Conservation (phyloP, 2,888 invertebrate species). For the Hirtodrosophila histrioides region DNA sequence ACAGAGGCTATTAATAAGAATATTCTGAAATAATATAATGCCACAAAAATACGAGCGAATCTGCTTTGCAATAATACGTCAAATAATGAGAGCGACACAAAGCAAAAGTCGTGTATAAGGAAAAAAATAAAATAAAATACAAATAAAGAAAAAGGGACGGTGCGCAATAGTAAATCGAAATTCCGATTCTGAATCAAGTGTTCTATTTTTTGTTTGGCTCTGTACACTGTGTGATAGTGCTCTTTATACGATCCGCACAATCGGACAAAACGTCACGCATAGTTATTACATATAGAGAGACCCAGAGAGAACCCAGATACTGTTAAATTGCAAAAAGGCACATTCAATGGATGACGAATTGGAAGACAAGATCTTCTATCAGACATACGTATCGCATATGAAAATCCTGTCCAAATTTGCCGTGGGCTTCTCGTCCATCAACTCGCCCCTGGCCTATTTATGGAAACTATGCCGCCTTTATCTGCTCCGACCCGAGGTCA, state of each 20-base stretch:
- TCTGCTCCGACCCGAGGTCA: conserved; percentile 91
- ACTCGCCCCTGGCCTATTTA: conserved; percentile 90
- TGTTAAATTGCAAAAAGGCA: conserved; percentile 7
- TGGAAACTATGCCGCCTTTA: conserved; percentile 92
- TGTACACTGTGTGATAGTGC: conserved; percentile 7
- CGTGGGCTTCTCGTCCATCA: conserved; percentile 90
- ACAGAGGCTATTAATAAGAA: conserved; percentile 73
- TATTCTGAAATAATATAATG: conserved; percentile 73
- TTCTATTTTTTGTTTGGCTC: conserved; percentile 10
- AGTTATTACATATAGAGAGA: conserved; percentile 10
- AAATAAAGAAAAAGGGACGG: conserved; percentile 29
- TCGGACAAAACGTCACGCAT: conserved; percentile 4
- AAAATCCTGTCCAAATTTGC: conserved; percentile 92
- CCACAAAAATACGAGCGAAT: conserved; percentile 61
- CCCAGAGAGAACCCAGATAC: conserved; percentile 1
- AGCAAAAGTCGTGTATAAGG: conserved; percentile 52
- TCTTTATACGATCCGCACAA: conserved; percentile 8
- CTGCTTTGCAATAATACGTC: conserved; percentile 68
- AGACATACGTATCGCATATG: conserved; percentile 94
- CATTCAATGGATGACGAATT: conserved; percentile 94
- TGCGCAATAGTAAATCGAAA: conserved; percentile 53
- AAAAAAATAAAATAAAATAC: conserved; percentile 13
- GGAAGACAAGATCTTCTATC: conserved; percentile 94
- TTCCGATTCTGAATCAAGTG: conserved; percentile 44
- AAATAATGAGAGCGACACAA: conserved; percentile 59